Percentiles rank a stretch among this genome's conserved stretches.
Conservation (phyloP, 2,888 invertebrate genomes). For the Sesia bembeciformis region DNA sequence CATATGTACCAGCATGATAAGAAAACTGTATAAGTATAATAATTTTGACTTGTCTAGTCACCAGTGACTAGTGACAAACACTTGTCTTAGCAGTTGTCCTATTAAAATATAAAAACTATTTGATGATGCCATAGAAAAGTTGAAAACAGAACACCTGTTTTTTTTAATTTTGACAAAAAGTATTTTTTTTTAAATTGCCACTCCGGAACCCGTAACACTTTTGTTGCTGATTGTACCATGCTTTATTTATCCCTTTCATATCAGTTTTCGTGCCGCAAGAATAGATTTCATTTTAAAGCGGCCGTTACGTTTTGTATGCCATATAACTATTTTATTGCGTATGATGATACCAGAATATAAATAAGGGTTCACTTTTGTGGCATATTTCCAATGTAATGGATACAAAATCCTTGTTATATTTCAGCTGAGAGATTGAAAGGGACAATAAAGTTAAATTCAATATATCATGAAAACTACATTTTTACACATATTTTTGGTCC, state of each 20-base stretch:
- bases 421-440: neutral
- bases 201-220: neutral
- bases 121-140: too few species aligned
- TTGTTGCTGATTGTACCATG: neutral
- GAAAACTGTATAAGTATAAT: too few species aligned
- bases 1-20: too few species aligned
- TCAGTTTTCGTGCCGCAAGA: slow-evolving; percentile 23
- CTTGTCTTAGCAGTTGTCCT: too few species aligned
- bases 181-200: neutral
- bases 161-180: neutral
- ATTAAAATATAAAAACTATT: too few species aligned
- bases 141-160: neutral
- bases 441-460: neutral
- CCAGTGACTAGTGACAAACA: too few species aligned
- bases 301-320: slow-evolving; percentile 17
- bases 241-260: slow-evolving; percentile 14
- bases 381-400: slow-evolving; percentile 8
- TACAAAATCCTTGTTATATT: slow-evolving; percentile 4
- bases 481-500: neutral
- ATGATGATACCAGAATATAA: neutral
- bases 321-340: slow-evolving; percentile 24
- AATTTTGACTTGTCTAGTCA: too few species aligned
- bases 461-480: neutral
- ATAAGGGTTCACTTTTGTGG: slow-evolving; percentile 9
- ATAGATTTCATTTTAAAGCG: slow-evolving; percentile 10